These are phyloP conservation scores for Indicator maculatus DNA, from an alignment of 2,113 vertebrate genomes.

Conservation along the genomic window DNA sequence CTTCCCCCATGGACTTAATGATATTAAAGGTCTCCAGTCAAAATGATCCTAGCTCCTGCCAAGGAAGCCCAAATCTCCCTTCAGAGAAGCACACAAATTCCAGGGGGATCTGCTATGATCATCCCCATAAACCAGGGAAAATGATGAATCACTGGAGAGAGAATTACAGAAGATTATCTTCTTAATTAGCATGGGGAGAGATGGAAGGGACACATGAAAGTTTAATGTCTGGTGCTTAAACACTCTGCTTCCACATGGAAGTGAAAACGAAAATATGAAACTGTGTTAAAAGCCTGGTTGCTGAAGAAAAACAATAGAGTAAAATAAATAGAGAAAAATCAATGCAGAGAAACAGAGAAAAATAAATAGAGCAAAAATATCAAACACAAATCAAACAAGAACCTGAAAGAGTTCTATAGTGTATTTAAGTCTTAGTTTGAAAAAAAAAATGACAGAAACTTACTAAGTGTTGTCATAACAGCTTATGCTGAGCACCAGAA, in stretches of 20 bases:
- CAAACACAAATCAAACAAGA: rapidly evolving
- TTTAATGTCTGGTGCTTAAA: neutral
- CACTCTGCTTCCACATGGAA: neutral
- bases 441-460: neutral
- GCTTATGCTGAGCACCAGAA: neutral
- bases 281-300: neutral
- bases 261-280: neutral
- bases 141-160: neutral
- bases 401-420: rapidly evolving
- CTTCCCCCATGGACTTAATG: too few species aligned
- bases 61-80: neutral
- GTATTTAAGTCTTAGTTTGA: too few species aligned
- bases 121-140: neutral
- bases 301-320: neutral
- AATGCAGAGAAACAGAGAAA: neutral
- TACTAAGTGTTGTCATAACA: neutral
- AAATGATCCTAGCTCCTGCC: neutral
- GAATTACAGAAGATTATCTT: neutral
- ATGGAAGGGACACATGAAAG: neutral
- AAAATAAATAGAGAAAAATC: neutral
- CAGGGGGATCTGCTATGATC: neutral
- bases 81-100: neutral
- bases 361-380: neutral
- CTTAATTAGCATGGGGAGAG: neutral
- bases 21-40: too few species aligned